Conservation (phyloP, 1,140 invertebrate genomes). For the Diabrotica undecimpunctata region DNA sequence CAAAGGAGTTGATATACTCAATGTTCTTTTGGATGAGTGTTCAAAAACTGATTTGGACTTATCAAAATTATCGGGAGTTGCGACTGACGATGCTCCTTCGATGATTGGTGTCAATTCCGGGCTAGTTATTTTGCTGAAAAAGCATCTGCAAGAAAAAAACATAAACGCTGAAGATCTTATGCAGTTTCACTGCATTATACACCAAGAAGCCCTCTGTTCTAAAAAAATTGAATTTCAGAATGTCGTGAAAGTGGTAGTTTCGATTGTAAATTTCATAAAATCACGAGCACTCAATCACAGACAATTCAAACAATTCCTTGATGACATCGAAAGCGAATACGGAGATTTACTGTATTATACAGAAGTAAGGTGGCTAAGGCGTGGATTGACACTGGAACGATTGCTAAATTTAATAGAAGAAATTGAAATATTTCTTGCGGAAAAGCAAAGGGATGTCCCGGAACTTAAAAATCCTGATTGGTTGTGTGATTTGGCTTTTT, state of each 20-base stretch:
- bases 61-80: conserved; percentile 30
- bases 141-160: too few relatives aligned
- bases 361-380: too few relatives aligned
- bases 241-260: conserved; percentile 37
- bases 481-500: conserved; percentile 24
- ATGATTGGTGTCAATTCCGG: conserved; percentile 35
- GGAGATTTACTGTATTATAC: conserved; percentile 34
- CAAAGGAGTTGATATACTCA: conserved; percentile 21
- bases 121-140: conserved; percentile 28
- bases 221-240: conserved; percentile 34
- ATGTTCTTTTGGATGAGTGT: conserved; percentile 17
- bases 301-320: conserved; percentile 40
- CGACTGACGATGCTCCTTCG: conserved; percentile 40
- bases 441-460: conserved; percentile 17
- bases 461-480: conserved; percentile 15
- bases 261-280: conserved; percentile 41
- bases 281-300: conserved; percentile 39
- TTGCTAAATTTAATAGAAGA: conserved; percentile 27
- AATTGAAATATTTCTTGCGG: conserved; percentile 18
- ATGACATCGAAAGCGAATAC: conserved; percentile 38
- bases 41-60: conserved; percentile 22
- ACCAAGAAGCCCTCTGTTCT: conserved; percentile 37
- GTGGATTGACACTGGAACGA: conserved; percentile 21
- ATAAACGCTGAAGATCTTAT: conserved; percentile 14
- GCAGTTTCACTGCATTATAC: conserved; percentile 38